These are phyloP conservation scores for Cephus runcator DNA, from an alignment of 2,888 invertebrate genomes.

Conservation along the genomic window DNA sequence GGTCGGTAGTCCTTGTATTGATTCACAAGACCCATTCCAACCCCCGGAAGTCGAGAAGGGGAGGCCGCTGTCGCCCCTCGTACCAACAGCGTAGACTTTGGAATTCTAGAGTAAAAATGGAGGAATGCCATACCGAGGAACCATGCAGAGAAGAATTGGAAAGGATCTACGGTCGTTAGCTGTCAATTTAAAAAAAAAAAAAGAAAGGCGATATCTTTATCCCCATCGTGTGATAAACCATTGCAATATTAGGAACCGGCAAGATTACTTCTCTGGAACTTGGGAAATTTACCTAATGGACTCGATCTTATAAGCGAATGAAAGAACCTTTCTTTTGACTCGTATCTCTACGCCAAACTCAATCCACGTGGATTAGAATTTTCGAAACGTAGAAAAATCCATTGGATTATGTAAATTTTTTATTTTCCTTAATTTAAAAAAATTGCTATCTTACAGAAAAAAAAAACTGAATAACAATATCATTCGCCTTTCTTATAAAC, in stretches of 20 bases:
- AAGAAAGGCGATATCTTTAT: neutral
- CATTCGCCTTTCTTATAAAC: neutral
- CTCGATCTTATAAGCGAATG: neutral
- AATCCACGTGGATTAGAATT: neutral
- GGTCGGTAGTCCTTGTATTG: conserved; percentile 61
- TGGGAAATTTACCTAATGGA: neutral
- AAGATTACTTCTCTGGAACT: neutral
- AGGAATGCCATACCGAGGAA: conserved; percentile 9
- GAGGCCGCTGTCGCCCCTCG: conserved; percentile 6
- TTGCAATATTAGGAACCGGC: neutral
- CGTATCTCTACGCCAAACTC: neutral
- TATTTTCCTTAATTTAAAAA: neutral
- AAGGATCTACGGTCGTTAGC: neutral
- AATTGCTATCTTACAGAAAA: neutral
- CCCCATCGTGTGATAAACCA: neutral
- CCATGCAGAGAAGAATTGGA: neutral
- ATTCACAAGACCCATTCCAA: conserved; percentile 46
- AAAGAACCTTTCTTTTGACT: neutral
- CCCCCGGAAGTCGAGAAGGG: conserved; percentile 7
- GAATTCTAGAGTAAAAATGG: conserved; percentile 19
- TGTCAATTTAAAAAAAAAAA: neutral
- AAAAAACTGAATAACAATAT: neutral
- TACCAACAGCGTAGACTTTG: conserved; percentile 15
- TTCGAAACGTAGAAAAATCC: neutral
- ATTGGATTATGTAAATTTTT: neutral